phyloP scores from a whole-genome alignment of 1,140 invertebrate species.

The Zophobas atratus region DNA sequence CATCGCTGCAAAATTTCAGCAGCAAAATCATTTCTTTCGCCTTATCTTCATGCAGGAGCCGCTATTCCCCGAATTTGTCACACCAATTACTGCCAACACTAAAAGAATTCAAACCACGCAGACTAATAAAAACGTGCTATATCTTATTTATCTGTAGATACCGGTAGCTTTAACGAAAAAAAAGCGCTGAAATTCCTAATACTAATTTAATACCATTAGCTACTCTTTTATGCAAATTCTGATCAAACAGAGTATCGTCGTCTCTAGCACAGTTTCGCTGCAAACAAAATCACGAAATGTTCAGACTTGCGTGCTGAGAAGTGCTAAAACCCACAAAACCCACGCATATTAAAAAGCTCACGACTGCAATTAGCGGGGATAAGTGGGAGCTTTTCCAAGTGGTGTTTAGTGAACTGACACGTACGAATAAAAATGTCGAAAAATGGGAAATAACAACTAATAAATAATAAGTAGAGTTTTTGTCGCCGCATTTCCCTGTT shows the following conservation, averaged over 20 bases:
- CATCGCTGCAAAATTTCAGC: no score
- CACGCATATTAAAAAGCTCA: conserved; percentile 1
- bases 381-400: no score
- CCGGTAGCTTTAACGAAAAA: not conserved
- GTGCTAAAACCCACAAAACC: not conserved
- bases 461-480: no score
- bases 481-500: no score
- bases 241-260: not conserved
- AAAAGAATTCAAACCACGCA: conserved; percentile 1
- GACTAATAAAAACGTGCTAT: conserved; percentile 15
- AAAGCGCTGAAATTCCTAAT: conserved; percentile 23
- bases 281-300: not conserved
- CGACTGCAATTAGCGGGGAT: not conserved
- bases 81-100: not conserved
- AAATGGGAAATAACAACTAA: no score
- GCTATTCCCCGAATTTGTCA: not conserved
- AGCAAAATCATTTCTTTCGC: no score
- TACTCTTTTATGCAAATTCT: conserved; percentile 13
- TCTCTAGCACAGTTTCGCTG: not conserved
- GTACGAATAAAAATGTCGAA: no score
- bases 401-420: no score
- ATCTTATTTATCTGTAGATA: conserved; percentile 24
- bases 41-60: no score
- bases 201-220: conserved; percentile 9
- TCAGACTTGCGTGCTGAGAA: not conserved